phyloP scores from a whole-genome alignment of 2,888 invertebrate genomes.

The Chymomyza procnemis region DNA sequence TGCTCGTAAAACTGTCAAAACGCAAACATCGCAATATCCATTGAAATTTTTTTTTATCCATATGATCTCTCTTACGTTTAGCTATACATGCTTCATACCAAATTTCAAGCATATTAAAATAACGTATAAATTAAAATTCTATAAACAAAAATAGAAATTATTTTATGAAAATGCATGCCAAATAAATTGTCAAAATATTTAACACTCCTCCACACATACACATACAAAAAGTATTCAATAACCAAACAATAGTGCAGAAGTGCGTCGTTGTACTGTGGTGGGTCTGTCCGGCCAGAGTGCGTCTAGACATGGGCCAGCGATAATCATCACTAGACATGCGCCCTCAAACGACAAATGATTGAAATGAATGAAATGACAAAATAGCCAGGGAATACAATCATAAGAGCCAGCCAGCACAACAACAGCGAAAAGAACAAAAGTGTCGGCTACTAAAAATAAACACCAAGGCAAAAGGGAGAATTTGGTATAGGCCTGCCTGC shows the following conservation, averaged over 20 bases:
- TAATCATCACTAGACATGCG: conserved; percentile 28
- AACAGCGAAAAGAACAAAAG: conserved; percentile 26
- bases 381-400: conserved; percentile 20
- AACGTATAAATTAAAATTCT: conserved; percentile 1
- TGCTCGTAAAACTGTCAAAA: not conserved
- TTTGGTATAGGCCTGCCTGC: not conserved
- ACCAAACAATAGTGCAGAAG: conserved; percentile 12
- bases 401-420: conserved; percentile 18
- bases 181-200: conserved; percentile 54
- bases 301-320: conserved; percentile 4
- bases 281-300: not conserved
- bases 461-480: conserved; percentile 32
- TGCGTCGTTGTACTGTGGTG: not conserved
- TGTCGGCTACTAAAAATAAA: conserved; percentile 62
- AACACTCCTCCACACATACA: conserved; percentile 18
- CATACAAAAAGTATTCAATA: conserved; percentile 12
- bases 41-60: not conserved
- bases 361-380: conserved; percentile 49
- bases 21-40: not conserved
- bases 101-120: conserved; percentile 1
- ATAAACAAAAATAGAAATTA: not conserved
- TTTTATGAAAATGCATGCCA: conserved; percentile 23
- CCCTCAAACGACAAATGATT: conserved; percentile 34
- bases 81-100: not conserved
- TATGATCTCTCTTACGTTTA: not conserved